Evolutionary conservation across 2,888 invertebrate species (phyloP), one percentile per base, ranked within the genome.

Genomic region (Thera britannica): DNA sequence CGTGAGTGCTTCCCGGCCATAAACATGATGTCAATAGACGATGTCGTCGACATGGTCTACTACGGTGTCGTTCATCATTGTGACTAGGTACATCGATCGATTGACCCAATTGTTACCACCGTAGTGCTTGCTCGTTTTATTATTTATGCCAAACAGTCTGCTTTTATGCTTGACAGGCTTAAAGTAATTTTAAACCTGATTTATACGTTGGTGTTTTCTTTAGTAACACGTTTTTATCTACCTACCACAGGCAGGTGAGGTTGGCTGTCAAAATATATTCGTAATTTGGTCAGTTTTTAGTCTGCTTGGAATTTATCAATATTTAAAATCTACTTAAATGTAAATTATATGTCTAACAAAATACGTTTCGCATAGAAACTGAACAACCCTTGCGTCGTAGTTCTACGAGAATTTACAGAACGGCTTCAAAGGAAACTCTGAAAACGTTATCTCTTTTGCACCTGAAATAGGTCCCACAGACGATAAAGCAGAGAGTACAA

Each of bases 31-130:
- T 23, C 23, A 23, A 23, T 23, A 23, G 23, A 23, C 23, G 23
- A 23, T 23, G 23, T 23, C 23, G 23, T 76, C 72, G 77, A 75
- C 66, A 55, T 54, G 52, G 62, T 2, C 75, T 80, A 79, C 76
- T 79, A 78, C 79, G 78, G 77, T 77, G 78, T 81, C 79, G 80
- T 76, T 64, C 58, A 61, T 77, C 64, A 71, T 83, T 79, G 83
- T 78, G 62, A 51, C 58, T 52, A n/a, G n/a, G n/a, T n/a, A 77
- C 90, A 91, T 91, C 81, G 90, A 91, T 91, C 82, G 90, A 91
- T 91, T 90, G 90, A 91, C 90, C 90, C 79, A 88, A 87, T 88
- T 90, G 82, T 79, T 77, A 66, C 69, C 67, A 72, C 70, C 72
- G 73, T 72, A 68, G 72, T 73, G 72, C 73, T 73, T 75, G 62